phyloP scores from a whole-genome alignment of 2,888 invertebrate species.

The Drosophila pegasa region DNA sequence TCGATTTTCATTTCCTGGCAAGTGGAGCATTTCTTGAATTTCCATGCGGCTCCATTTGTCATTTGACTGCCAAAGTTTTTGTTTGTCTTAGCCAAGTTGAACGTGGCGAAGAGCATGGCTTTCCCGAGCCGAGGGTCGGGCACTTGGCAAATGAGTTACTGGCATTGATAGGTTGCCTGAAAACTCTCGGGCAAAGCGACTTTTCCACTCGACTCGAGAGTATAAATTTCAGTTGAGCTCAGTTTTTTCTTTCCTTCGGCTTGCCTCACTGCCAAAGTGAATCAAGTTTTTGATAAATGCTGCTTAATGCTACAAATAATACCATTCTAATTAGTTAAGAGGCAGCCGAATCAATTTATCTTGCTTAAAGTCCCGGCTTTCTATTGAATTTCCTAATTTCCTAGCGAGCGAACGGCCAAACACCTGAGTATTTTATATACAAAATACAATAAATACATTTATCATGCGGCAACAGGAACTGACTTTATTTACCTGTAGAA shows the following conservation, averaged over 20 bases:
- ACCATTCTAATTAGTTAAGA: constrained; percentile 42
- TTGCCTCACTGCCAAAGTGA: constrained; percentile 10
- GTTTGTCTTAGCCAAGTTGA: constrained; percentile 46
- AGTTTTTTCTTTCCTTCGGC: not conserved
- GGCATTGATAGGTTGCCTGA: constrained; percentile 63
- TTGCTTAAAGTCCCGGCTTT: constrained; percentile 28
- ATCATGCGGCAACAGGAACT: constrained; percentile 63
- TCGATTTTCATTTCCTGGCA: constrained; percentile 56
- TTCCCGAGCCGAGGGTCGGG: constrained; percentile 1
- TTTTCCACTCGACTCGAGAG: constrained; percentile 12
- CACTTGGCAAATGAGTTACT: constrained; percentile 52
- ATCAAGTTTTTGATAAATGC: constrained; percentile 48
- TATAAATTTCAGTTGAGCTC: constrained; percentile 36
- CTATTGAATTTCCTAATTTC: constrained; percentile 23
- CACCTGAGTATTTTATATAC: constrained; percentile 45
- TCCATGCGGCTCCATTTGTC: constrained; percentile 77
- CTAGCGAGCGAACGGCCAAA: constrained; percentile 33
- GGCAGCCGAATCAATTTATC: constrained; percentile 41
- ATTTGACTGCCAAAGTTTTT: constrained; percentile 78
- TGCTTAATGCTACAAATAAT: constrained; percentile 32
- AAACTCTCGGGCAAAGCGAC: constrained; percentile 36
- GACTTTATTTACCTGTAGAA: constrained; percentile 57
- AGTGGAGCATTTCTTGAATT: constrained; percentile 60
- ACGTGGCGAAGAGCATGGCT: constrained; percentile 25
- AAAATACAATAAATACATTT: constrained; percentile 43